Percentiles rank a stretch among this genome's conserved stretches.
These are phyloP conservation scores for Dicrostonyx torquatus DNA, from an alignment of 2,797 vertebrate genomes.

Conservation along the genomic window DNA sequence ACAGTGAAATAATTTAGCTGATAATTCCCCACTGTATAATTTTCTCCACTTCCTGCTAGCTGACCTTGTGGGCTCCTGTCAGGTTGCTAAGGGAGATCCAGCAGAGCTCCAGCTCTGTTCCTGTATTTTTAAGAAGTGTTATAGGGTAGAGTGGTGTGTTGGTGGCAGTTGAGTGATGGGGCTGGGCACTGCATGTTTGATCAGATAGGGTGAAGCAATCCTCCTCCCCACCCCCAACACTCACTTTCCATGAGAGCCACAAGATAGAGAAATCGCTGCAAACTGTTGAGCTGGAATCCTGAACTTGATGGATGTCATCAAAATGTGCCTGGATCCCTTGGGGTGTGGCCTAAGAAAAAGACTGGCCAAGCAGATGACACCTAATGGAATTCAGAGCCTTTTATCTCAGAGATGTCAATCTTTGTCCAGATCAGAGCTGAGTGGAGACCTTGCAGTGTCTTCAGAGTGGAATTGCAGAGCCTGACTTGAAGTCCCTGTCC, in stretches of 20 bases:
- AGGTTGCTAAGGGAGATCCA: conserved; percentile 90
- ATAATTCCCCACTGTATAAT: conserved; percentile 90
- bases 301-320: conserved; percentile 70
- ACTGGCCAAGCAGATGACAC: conserved; percentile 69
- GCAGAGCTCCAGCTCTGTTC: conserved; percentile 86
- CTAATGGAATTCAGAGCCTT: conserved; percentile 72
- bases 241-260: conserved; percentile 49
- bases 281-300: conserved; percentile 75
- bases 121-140: conserved; percentile 87
- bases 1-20: conserved; percentile 91
- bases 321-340: conserved; percentile 65
- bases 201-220: conserved; percentile 72
- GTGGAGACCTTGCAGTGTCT: conserved; percentile 71
- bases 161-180: conserved; percentile 84
- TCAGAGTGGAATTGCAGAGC: background rate
- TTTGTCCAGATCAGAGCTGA: conserved; percentile 45
- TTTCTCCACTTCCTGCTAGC: conserved; percentile 90
- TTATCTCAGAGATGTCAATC: conserved; percentile 74
- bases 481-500: conserved; percentile 56
- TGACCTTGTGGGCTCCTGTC: conserved; percentile 91
- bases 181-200: conserved; percentile 67
- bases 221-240: background rate
- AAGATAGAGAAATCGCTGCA: conserved; percentile 70
- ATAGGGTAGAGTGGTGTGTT: conserved; percentile 82
- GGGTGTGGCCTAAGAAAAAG: conserved; percentile 67